Percentiles rank a stretch among this genome's conserved stretches.
Evolutionary conservation across 2,888 invertebrate genomes (phyloP).

Genomic region (Dyspetes luteomarginatus): DNA sequence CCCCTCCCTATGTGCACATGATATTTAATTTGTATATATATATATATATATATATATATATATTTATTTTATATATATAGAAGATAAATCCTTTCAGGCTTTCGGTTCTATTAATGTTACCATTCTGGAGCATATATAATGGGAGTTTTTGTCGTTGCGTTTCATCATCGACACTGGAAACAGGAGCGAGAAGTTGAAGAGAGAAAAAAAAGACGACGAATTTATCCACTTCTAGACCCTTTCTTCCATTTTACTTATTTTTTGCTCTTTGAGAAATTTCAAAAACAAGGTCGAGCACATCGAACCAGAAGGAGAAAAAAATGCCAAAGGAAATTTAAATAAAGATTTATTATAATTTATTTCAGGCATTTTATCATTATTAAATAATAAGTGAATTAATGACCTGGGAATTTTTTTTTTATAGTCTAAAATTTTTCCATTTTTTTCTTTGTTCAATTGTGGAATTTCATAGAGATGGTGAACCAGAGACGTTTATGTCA

Average conservation of each 20-base stretch:
- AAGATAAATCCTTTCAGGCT: background rate
- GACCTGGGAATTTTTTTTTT: background rate
- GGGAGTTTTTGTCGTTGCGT: background rate
- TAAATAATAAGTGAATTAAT: background rate
- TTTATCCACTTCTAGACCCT: constrained; percentile 5
- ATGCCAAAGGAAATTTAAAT: too few relatives aligned
- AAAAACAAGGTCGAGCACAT: background rate
- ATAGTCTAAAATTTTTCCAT: too few relatives aligned
- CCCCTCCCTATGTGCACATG: constrained; percentile 11
- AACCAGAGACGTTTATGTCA: too few relatives aligned
- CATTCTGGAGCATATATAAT: background rate
- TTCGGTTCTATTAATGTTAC: background rate
- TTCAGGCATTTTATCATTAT: background rate
- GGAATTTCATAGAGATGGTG: too few relatives aligned
- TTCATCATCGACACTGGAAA: background rate
- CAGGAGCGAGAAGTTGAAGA: background rate
- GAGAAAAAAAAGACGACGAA: background rate
- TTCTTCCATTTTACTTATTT: background rate
- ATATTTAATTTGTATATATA: background rate
- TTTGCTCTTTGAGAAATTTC: background rate
- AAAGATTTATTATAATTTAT: background rate
- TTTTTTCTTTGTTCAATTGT: too few relatives aligned
- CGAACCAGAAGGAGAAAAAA: too few relatives aligned
- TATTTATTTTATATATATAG: background rate
- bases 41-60: background rate